Percentiles rank a stretch among this genome's conserved stretches.
Conservation (phyloP, 1,140 invertebrate species). For the Neocloeon triangulifer region DNA sequence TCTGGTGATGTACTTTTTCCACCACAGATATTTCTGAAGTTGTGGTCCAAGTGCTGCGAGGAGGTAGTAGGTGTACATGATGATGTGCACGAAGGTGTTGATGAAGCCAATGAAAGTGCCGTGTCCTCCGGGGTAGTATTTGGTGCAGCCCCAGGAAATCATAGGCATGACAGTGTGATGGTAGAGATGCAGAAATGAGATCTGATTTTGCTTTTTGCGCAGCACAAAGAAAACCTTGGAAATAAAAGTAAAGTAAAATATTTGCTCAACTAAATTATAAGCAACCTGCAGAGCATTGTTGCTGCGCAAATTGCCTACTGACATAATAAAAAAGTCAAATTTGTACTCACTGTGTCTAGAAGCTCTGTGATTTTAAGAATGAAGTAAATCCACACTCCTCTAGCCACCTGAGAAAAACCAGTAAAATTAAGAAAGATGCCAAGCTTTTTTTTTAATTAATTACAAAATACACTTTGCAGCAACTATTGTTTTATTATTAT, state of each 20-base stretch:
- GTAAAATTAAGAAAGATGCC: too few species aligned
- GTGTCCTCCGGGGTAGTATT: constrained; percentile 57
- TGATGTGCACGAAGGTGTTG: constrained; percentile 66
- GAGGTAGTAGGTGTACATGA: constrained; percentile 67
- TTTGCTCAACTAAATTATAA: background rate
- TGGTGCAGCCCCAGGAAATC: constrained; percentile 51
- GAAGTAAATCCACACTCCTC: constrained; percentile 75
- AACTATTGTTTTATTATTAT: too few species aligned
- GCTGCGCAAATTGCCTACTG: too few species aligned
- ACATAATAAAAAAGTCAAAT: constrained; percentile 1
- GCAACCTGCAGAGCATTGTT: background rate
- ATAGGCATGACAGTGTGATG: constrained; percentile 71
- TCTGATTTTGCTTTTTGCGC: constrained; percentile 62
- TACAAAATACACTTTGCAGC: too few species aligned
- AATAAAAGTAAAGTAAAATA: constrained; percentile 4
- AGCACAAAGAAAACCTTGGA: constrained; percentile 54
- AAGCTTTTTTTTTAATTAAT: too few species aligned
- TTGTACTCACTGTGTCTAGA: constrained; percentile 43
- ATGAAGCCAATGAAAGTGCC: constrained; percentile 52
- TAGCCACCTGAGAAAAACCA: constrained; percentile 59
- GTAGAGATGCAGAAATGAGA: constrained; percentile 75
- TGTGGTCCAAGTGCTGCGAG: constrained; percentile 46
- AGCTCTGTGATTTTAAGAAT: constrained; percentile 78
- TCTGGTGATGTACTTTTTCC: constrained; percentile 62
- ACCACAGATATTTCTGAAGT: constrained; percentile 52